Percentiles rank a stretch among this genome's conserved stretches.
phyloP scores from a whole-genome alignment of 2,888 invertebrate genomes.

The Anoplius nigerrimus region DNA sequence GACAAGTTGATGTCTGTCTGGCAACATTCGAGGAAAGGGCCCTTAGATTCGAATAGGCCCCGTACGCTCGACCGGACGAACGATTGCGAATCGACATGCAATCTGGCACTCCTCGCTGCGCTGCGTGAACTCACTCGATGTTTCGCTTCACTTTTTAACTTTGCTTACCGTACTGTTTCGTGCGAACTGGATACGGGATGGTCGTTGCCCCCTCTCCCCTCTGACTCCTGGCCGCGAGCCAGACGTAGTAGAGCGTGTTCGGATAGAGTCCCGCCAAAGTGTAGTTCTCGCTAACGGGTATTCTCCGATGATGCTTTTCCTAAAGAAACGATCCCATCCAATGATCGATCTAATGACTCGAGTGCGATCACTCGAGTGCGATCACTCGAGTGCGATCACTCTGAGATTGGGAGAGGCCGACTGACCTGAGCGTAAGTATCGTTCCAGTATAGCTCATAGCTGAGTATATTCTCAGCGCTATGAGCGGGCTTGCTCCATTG shows the following conservation, averaged over 20 bases:
- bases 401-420: too few species aligned
- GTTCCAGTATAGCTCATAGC: constrained; percentile 98
- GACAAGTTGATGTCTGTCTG: too few species aligned
- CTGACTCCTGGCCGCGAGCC: constrained; percentile 95
- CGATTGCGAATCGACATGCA: constrained; percentile 41
- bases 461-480: constrained; percentile 93
- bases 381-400: background rate
- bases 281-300: constrained; percentile 89
- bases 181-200: constrained; percentile 94
- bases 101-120: constrained; percentile 72
- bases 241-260: constrained; percentile 96
- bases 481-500: constrained; percentile 95
- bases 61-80: constrained; percentile 1
- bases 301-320: constrained; percentile 89
- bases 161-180: constrained; percentile 97
- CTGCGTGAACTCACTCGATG: constrained; percentile 64
- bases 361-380: background rate
- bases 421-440: constrained; percentile 91
- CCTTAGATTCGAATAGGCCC: constrained; percentile 25
- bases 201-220: constrained; percentile 97
- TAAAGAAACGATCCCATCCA: constrained; percentile 50
- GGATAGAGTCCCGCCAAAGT: constrained; percentile 94
- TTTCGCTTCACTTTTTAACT: constrained; percentile 38
- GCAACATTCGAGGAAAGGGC: constrained; percentile 1
- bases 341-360: too few species aligned